Percentiles rank a stretch among this genome's conserved stretches.
These are phyloP conservation scores for Scaptomyza tumidula DNA, from an alignment of 2,888 invertebrate genomes.

Conservation along the genomic window DNA sequence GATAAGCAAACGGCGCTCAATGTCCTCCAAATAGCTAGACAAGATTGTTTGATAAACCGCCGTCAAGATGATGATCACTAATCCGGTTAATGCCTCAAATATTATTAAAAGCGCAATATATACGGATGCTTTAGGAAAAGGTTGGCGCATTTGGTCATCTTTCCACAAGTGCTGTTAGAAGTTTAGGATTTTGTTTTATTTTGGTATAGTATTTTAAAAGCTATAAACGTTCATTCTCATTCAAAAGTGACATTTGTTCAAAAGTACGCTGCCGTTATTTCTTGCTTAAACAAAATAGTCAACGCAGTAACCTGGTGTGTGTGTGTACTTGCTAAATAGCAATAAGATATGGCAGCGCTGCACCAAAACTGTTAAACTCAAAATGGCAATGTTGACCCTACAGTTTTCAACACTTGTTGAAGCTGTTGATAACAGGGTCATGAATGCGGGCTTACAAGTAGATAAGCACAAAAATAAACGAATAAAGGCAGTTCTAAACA, in stretches of 20 bases:
- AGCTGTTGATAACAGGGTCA: slow-evolving; percentile 36
- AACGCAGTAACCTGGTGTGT: not conserved
- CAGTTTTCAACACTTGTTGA: slow-evolving; percentile 14
- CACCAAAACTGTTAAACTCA: slow-evolving; percentile 31
- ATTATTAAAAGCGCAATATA: slow-evolving; percentile 70
- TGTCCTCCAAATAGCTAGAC: slow-evolving; percentile 63
- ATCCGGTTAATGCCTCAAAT: slow-evolving; percentile 69
- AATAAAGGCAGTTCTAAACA: slow-evolving; percentile 23
- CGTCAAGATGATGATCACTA: slow-evolving; percentile 68
- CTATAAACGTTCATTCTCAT: slow-evolving; percentile 18
- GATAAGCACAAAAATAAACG: slow-evolving; percentile 19
- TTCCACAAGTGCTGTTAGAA: slow-evolving; percentile 24
- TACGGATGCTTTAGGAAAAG: slow-evolving; percentile 73
- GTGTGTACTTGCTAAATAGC: not conserved
- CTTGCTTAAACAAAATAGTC: not conserved
- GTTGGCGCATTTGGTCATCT: slow-evolving; percentile 82
- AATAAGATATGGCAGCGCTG: not conserved
- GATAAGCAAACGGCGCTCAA: slow-evolving; percentile 59
- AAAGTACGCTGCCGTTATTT: not conserved
- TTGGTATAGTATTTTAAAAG: not conserved
- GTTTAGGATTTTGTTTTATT: slow-evolving; percentile 9
- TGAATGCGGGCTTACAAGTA: slow-evolving; percentile 42
- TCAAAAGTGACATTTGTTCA: slow-evolving; percentile 16
- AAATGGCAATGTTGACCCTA: slow-evolving; percentile 8
- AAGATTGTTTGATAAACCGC: slow-evolving; percentile 68